Conservation (phyloP, 2,888 invertebrate genomes). For the Agonopterix subpropinquella region DNA sequence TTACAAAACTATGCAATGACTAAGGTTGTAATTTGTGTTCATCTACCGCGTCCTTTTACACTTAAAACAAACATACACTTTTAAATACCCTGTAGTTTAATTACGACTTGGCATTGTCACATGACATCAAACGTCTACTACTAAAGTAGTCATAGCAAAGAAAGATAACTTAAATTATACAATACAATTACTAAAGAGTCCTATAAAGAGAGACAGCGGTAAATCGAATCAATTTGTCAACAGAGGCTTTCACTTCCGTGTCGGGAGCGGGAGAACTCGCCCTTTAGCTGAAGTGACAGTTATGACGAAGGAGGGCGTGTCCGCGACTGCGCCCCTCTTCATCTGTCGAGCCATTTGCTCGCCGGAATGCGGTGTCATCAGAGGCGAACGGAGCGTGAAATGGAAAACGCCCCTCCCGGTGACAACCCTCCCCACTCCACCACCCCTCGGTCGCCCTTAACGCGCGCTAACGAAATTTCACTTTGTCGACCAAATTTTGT, state of each 20-base stretch:
- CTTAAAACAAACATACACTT: background rate
- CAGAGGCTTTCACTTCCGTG: conserved; percentile 30
- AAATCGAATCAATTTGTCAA: conserved; percentile 59
- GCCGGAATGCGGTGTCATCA: conserved; percentile 73
- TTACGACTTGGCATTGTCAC: background rate
- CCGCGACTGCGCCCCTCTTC: conserved; percentile 61
- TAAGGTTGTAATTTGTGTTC: conserved; percentile 4
- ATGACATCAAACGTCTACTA: background rate
- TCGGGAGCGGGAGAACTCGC: conserved; percentile 20
- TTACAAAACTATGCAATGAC: conserved; percentile 14
- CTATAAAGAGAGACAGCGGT: conserved; percentile 25
- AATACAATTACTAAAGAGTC: background rate
- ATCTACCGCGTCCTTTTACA: background rate
- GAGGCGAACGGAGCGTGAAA: conserved; percentile 69
- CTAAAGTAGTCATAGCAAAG: background rate
- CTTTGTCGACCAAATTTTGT: conserved; percentile 18
- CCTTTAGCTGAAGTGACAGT: conserved; percentile 53
- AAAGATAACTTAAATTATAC: background rate
- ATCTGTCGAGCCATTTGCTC: conserved; percentile 73
- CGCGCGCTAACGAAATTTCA: conserved; percentile 67
- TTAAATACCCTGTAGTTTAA: background rate
- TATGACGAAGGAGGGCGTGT: conserved; percentile 69
- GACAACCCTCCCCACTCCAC: conserved; percentile 43
- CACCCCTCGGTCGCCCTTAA: conserved; percentile 38
- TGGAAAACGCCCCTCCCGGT: conserved; percentile 69